Base-by-base conservation (phyloP, 2,888 invertebrate genomes). In the Gerris lacustris region DNA sequence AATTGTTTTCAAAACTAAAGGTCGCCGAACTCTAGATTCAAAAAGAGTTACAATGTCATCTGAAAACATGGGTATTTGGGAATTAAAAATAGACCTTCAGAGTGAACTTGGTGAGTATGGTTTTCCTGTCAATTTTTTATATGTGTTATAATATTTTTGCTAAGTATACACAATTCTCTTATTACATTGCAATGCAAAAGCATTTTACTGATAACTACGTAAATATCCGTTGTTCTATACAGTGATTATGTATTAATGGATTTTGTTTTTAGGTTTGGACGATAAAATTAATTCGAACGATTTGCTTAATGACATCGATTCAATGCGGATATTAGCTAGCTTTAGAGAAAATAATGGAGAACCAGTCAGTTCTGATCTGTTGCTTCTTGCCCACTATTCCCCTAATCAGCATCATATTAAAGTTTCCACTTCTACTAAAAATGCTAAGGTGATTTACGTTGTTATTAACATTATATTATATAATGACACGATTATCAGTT, bases 321-420 rank as follows among this genome's bases (percentile, higher is more conserved):
- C 86, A 44, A 86, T 91, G 80, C 84, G 85, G 0, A 82, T 94
- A 55, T 84, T 82, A 70, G 93, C 91, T 0, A 83, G 83, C 74
- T 87, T 91, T 75, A 82, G 83, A 55, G 92, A 92, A 80, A 85
- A 86, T 6, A 82, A 84, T 63, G 90, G 89, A 0, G 85, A 87
- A 73, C 83, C 83, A 71, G 87, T 91, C 0, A 81, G 82, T 66
- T 83, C 91, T 0, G 90, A 92, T 76, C 78, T 92, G 69, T 81
- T 90, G 63, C 82, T 92, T 75, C 81, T 92, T 45, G 83, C 90
- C 6, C 94, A 95, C 79, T 88, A 88, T 81, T 93, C 94, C 69
- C 91, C 90, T 0, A 84, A 86, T 74, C 86, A 91, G 79, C 89
- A 90, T 75, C 93, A 94, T 78, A 87, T 96, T 9, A 89, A 92